These are phyloP conservation scores for Limnephilus lunatus DNA, from an alignment of 2,888 invertebrate species.

Conservation along the genomic window DNA sequence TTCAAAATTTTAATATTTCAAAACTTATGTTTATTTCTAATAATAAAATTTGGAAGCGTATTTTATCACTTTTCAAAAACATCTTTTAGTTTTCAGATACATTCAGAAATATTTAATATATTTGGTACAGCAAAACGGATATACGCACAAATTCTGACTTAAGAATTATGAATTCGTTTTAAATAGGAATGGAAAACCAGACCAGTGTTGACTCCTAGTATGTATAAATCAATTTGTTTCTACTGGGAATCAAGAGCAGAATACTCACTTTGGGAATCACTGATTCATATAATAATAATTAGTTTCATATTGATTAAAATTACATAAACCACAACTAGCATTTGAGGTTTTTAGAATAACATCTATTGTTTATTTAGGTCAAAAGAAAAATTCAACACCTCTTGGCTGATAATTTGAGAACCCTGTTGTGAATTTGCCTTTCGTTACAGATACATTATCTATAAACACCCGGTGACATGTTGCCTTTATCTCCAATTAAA, in stretches of 20 bases:
- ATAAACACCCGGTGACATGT: neutral
- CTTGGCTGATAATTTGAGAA: slow-evolving; percentile 11
- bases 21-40: too few species aligned
- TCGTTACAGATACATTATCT: neutral
- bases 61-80: too few species aligned
- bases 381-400: neutral
- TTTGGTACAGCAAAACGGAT: too few species aligned
- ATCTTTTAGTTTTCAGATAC: too few species aligned
- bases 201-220: neutral
- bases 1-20: too few species aligned
- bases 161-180: neutral
- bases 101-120: too few species aligned
- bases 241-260: neutral
- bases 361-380: slow-evolving; percentile 21
- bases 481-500: neutral
- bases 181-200: neutral
- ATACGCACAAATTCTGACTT: too few species aligned
- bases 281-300: neutral
- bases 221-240: neutral
- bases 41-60: too few species aligned
- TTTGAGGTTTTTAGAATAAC: neutral
- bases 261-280: neutral
- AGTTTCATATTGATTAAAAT: neutral
- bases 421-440: neutral
- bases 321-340: neutral